Evolutionary conservation across 2,888 invertebrate species (phyloP), one percentile per base, ranked within the genome.

Genomic region (Mimumesa dahlbomi): DNA sequence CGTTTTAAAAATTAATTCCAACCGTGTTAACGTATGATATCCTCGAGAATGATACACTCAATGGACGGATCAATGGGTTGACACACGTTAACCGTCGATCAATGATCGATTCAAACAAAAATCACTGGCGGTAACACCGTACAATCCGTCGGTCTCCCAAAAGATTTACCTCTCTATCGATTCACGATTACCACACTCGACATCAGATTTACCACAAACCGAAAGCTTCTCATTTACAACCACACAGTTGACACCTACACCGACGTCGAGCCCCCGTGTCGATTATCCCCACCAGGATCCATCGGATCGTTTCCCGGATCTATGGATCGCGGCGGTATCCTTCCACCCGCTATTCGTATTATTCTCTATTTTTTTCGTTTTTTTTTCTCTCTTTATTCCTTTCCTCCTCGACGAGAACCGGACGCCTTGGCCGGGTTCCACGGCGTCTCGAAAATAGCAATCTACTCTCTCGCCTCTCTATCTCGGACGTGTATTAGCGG

Each of bases 361-460:
- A 14, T 19, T 19, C 36, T 40, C 57, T 38, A 14, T 14, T 36
- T 49, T 25, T 25, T 21, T 22, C 25, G 25, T 56, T 21, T 49
- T 22, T 57, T 49, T 50, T 22, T 29, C 14, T 21, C 31, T 43
- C 25, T 49, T 29, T 49, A 21, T 45, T n/a, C n/a, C 48, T 31
- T 49, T 36, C 19, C 50, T 31, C 16, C 36, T 6, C 42, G 31
- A 45, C 13, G 58, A 59, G 40, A 63, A 61, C 54, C 71, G 66
- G 40, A 65, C 61, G 65, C 75, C 75, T 80, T 80, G 79, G 80
- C 80, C 69, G 54, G 49, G 69, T 67, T 75, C 72, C 80, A 65
- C 77, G 66, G 62, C 56, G 72, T 65, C 80, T 80, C 80, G 71
- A 79, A 79, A 79, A 79, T 79, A 79, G 77, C 80, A 80, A 52